Base-by-base conservation (phyloP, 2,888 invertebrate genomes). In the Rotaria magnacalcarata region DNA sequence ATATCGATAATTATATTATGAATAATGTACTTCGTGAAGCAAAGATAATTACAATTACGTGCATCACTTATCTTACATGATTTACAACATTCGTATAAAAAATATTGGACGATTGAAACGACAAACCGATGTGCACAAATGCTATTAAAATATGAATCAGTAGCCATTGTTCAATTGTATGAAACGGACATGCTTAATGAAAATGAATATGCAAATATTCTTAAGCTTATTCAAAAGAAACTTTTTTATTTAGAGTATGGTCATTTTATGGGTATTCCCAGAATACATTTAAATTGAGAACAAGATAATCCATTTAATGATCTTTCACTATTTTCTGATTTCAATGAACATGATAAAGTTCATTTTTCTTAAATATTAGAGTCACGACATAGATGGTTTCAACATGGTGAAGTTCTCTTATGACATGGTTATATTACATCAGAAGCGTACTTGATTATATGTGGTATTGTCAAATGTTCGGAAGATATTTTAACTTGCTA, bases 71-170 rank as follows among this genome's bases (percentile, higher is more conserved):
- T 67, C 5, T 34, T 67, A 27, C 67, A 67, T 27, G 67, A 67
- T 67, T 34, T 67, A 34, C 67, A 67, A 67, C 16, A 67, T 67
- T 34, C 67, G 34, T 67, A 67, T 67, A 67, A 67, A 19, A 67
- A 67, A 67, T 67, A 34, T 67, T 67, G 67, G 34, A 67, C 67
- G 16, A 19, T 67, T 19, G 34, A 67, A 67, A 67, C 34, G 34
- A 67, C 67, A 19, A 67, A 67, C 34, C 67, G 67, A 7, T 67
- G 67, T 34, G 67, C 34, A 3, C 67, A 67, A 41, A 67, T 67
- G 67, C 14, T 67, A 27, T 67, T 67, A 67, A 67, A 67, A 67
- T 67, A 67, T 34, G 67, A 67, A 34, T 67, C 34, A 19, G 19
- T 67, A 34, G 34, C 34, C 7, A 67, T 67, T 27, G 34, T 67